These are phyloP conservation scores for Hyperoodon ampullatus DNA, from an alignment of 2,113 vertebrate species.

Conservation along the genomic window DNA sequence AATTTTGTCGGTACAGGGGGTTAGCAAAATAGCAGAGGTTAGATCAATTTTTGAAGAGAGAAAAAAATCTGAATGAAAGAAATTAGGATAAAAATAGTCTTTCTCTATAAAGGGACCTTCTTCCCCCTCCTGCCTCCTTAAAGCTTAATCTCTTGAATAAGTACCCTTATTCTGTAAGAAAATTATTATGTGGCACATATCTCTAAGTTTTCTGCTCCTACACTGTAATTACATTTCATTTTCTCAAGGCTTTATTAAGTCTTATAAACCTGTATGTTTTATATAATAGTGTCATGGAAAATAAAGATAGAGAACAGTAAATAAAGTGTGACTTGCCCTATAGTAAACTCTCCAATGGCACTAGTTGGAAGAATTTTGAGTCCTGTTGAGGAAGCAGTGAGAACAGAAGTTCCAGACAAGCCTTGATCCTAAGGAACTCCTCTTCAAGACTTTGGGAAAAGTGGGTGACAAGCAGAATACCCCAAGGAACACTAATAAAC, in stretches of 20 bases:
- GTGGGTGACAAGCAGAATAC: neutral
- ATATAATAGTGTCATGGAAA: neutral
- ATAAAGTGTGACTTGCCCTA: neutral
- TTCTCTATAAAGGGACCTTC: neutral
- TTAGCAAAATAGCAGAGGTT: neutral
- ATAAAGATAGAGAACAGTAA: neutral
- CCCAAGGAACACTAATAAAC: neutral
- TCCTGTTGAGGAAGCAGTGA: neutral
- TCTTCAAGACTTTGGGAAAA: neutral
- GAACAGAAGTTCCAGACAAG: neutral
- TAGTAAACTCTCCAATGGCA: neutral
- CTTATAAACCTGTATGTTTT: neutral
- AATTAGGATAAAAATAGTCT: neutral
- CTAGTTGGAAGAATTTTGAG: neutral
- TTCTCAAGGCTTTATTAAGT: slow-evolving; percentile 24
- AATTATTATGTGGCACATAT: neutral
- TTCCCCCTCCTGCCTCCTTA: neutral
- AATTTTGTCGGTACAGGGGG: neutral
- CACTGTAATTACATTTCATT: slow-evolving; percentile 7
- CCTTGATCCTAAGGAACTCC: neutral
- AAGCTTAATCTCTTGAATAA: neutral
- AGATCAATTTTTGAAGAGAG: neutral
- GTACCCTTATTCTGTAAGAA: neutral
- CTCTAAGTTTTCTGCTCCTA: neutral
- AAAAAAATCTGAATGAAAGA: neutral